A percentile compares a stretch with the other conserved stretches of the same genome.
Conservation (phyloP, 2,888 invertebrate genomes). For the Teleogryllus oceanicus region DNA sequence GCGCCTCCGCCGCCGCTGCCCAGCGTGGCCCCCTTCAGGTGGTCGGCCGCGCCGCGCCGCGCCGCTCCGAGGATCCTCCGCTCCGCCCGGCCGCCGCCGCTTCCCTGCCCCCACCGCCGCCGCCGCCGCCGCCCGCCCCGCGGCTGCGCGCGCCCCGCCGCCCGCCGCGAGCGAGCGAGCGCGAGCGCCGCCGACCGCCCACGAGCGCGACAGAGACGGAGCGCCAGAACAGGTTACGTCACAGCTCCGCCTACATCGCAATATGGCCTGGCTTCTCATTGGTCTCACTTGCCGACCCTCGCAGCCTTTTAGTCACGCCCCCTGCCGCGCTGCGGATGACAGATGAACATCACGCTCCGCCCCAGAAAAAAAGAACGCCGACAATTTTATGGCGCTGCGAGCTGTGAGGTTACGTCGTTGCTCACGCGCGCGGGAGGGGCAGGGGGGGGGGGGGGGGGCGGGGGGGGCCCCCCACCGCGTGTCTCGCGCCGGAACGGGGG, state of each 20-base stretch:
- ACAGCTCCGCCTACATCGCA: constrained; percentile 36
- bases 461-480: not conserved
- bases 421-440: constrained; percentile 29
- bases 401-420: constrained; percentile 33
- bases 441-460: not conserved
- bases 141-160: not conserved
- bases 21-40: not conserved
- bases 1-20: not conserved
- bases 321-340: constrained; percentile 34
- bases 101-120: not conserved
- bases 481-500: not conserved
- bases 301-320: constrained; percentile 34
- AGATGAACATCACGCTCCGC: constrained; percentile 36
- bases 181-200: not conserved
- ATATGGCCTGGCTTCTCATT: constrained; percentile 38
- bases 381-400: constrained; percentile 33
- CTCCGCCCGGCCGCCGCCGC: not conserved
- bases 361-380: constrained; percentile 34
- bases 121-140: not conserved
- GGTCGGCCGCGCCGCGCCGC: not conserved
- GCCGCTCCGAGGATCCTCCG: not conserved
- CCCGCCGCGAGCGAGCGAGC: not conserved
- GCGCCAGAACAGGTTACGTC: constrained; percentile 25
- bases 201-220: not conserved
- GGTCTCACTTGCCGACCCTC: constrained; percentile 28